Percentiles rank a stretch among this genome's conserved stretches.
These are phyloP conservation scores for Troides aeacus DNA, from an alignment of 2,888 invertebrate species.

Conservation along the genomic window DNA sequence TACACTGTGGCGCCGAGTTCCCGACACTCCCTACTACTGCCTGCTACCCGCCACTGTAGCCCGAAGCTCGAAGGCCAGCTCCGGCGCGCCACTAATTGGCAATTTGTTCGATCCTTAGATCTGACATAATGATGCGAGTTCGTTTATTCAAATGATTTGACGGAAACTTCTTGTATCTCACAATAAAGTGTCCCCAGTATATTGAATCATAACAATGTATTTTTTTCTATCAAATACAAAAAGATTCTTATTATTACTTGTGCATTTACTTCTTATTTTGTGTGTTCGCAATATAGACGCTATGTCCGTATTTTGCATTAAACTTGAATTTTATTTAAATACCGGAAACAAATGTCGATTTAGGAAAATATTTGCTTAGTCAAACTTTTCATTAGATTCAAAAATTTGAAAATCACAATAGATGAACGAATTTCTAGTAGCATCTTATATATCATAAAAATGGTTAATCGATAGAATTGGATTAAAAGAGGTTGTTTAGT, in stretches of 20 bases:
- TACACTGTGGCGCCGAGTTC: constrained; percentile 31
- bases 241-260: constrained; percentile 43
- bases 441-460: no score
- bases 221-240: constrained; percentile 51
- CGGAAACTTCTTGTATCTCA: constrained; percentile 64
- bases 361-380: no score
- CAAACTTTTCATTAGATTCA: no score
- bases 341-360: no score
- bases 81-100: constrained; percentile 72
- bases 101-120: constrained; percentile 80
- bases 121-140: constrained; percentile 78
- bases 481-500: no score
- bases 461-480: no score
- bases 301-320: no score
- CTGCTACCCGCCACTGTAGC: constrained; percentile 43
- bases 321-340: no score
- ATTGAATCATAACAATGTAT: constrained; percentile 34
- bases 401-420: no score
- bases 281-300: constrained; percentile 2
- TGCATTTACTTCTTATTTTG: constrained; percentile 29
- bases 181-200: constrained; percentile 39
- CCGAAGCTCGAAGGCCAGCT: constrained; percentile 49
- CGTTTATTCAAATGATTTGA: constrained; percentile 79
- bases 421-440: no score
- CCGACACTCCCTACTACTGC: constrained; percentile 34